Evolutionary conservation across 2,888 invertebrate genomes (phyloP), one percentile per base, ranked within the genome.

Genomic region (Liodrosophila aerea): DNA sequence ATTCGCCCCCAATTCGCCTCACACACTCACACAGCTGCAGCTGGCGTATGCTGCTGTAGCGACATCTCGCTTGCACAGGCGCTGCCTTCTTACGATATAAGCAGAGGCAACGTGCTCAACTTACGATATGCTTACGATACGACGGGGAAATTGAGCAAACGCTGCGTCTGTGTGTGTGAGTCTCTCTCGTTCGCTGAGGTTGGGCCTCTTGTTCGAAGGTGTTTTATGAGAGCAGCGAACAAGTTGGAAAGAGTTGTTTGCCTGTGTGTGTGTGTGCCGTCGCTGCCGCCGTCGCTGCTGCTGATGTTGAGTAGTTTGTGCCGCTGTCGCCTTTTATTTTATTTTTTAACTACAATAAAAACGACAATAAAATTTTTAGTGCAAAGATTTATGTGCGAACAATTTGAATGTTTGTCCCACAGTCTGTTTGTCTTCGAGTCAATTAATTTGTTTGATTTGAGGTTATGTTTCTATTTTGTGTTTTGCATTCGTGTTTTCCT

Each of bases 321-420:
- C 18, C 36, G 34, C 29, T 53, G 43, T 54, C 31, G 45, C 30
- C 22, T 49, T 37, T 41, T 34, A 13, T 52, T 27, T 45, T 49
- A 46, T 68, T 77, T 63, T 56, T 57, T 62, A 72, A 80, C 81
- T 82, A 81, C 85, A 78, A 82, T 81, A 82, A 82, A 82, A 82
- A 82, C 72, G 81, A 85, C 81, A 82, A 85, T 82, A 82, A 85
- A 85, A 78, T 78, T 82, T 82, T 82, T 85, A 86, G 86, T 83
- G 76, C 80, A 75, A 85, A 88, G 87, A 87, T 87, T 87, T 87
- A 87, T 87, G 87, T 87, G 87, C 77, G 87, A 87, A 87, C 85
- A 81, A 76, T 85, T 87, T 86, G 63, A 56, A 33, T 60, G 58
- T 50, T 49, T 47, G 22, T 33, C 16, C 8, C 15, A 22, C 12